These are phyloP conservation scores for Gastrophysa polygoni DNA, from an alignment of 2,888 invertebrate genomes.

Conservation along the genomic window DNA sequence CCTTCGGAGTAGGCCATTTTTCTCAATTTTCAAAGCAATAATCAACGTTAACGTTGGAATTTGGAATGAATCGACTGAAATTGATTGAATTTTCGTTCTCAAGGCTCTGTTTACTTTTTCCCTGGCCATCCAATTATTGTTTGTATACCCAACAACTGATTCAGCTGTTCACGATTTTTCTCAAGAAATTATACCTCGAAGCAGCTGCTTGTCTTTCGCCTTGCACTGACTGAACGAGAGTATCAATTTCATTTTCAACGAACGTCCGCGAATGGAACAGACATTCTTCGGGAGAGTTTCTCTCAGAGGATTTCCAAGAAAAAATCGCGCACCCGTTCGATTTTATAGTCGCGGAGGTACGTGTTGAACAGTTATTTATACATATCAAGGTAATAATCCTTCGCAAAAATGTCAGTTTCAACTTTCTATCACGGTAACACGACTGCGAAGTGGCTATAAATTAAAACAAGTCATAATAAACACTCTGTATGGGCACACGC, in stretches of 20 bases:
- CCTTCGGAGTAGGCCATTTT: too few relatives aligned
- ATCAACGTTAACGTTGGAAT: too few relatives aligned
- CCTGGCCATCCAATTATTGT: too few relatives aligned
- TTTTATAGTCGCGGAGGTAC: conserved; percentile 11
- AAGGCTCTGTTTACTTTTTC: too few relatives aligned
- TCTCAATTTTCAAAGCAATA: too few relatives aligned
- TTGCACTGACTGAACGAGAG: not conserved
- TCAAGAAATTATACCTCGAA: not conserved
- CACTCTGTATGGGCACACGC: conserved; percentile 9
- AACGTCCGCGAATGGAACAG: not conserved
- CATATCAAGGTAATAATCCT: conserved; percentile 17
- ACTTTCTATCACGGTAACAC: conserved; percentile 25
- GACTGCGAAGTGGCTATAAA: conserved; percentile 21
- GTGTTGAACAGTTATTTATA: conserved; percentile 16
- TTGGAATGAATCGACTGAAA: too few relatives aligned
- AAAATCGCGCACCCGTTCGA: conserved; percentile 12
- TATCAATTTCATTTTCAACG: conserved; percentile 15
- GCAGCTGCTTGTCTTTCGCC: not conserved
- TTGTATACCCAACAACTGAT: too few relatives aligned
- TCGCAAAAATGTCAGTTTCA: conserved; percentile 19
- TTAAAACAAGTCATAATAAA: conserved; percentile 19
- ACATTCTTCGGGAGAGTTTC: conserved; percentile 12
- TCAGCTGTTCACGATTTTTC: not conserved
- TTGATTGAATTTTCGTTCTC: too few relatives aligned
- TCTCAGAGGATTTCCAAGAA: conserved; percentile 12